Evolutionary conservation across 2,888 invertebrate species (phyloP).

Genomic region (Acrocyrtus sp.): DNA sequence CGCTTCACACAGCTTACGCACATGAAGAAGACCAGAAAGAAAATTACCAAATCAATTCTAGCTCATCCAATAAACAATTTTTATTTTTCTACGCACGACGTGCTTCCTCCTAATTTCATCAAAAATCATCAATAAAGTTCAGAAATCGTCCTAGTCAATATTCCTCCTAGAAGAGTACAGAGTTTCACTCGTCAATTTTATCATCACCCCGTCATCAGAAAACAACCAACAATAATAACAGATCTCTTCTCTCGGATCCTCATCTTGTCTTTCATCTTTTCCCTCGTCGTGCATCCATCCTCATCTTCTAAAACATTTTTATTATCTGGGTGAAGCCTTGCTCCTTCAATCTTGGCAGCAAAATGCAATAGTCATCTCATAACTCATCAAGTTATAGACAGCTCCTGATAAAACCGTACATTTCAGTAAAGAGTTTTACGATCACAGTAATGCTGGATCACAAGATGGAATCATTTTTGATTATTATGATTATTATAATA

Average conservation of each 20-base stretch:
- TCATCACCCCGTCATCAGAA: not conserved
- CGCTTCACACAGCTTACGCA: too few species aligned
- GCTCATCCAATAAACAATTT: constrained; percentile 42
- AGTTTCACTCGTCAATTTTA: not conserved
- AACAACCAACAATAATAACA: constrained; percentile 37
- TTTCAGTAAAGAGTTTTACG: too few species aligned
- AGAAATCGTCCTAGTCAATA: constrained; percentile 1
- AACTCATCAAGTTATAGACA: too few species aligned
- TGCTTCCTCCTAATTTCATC: too few species aligned
- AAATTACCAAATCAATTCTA: constrained; percentile 49
- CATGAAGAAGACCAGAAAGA: too few species aligned
- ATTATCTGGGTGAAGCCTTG: constrained; percentile 3
- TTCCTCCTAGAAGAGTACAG: too few species aligned
- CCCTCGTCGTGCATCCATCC: too few species aligned
- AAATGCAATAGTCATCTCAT: too few species aligned
- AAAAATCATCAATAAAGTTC: not conserved
- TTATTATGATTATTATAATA: constrained; percentile 34
- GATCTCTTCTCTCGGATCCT: constrained; percentile 25
- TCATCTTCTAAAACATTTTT: constrained; percentile 21
- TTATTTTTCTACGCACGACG: too few species aligned
- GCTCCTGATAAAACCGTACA: too few species aligned
- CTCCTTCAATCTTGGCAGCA: too few species aligned
- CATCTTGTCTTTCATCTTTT: constrained; percentile 49
- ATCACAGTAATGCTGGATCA: too few species aligned
- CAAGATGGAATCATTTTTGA: constrained; percentile 38